Evolutionary conservation across 1,140 invertebrate genomes (phyloP), one percentile per base, ranked within the genome.

Genomic region (Brachystomella parvula): DNA sequence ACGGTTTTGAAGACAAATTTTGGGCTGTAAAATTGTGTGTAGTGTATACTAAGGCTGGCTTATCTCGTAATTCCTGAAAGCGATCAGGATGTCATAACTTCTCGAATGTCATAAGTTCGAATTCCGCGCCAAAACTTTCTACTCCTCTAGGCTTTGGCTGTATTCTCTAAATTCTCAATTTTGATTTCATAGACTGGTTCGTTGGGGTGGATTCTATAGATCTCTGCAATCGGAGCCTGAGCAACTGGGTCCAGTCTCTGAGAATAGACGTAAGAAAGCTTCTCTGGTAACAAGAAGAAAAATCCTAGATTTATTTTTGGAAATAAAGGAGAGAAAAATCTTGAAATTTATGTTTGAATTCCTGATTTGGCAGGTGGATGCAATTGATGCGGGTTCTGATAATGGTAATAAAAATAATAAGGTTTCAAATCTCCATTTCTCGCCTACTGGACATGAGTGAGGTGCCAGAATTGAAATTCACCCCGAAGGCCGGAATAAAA

Each of bases 311-410:
- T 30, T 59, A 31, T 57, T 64, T 64, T 12, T 57, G 35, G 19
- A 47, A 28, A 56, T 65, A 62, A 44, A 15, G 17, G 21, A 28
- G 6, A 9, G 26, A 24, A 47, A 15, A 64, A n/a, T 17, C 15
- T 59, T 59, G 57, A 26, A 59, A 59, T 59, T 59, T 53, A 53
- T 61, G 47, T 66, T 15, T 49, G 31, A 44, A 47, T 31, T 61
- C 17, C 21, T 26, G n/a, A n/a, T 19, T 28, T 47, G 21, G 33
- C 19, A 78, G 77, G 77, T 85, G 24, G 81, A 79, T 69, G 86
- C 85, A 6, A 81, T 83, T 73, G 85, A 87, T 76, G 86, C 84
- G 47, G 85, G 85, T n/a, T 85, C 84, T 2, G 85, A 87, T 75
- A 82, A 82, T 68, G 85, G 65, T 65, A 59, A 59, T 39, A 39